These are phyloP conservation scores for Triplophysa yarkandensis DNA, from an alignment of 2,797 vertebrate species.

Conservation along the genomic window DNA sequence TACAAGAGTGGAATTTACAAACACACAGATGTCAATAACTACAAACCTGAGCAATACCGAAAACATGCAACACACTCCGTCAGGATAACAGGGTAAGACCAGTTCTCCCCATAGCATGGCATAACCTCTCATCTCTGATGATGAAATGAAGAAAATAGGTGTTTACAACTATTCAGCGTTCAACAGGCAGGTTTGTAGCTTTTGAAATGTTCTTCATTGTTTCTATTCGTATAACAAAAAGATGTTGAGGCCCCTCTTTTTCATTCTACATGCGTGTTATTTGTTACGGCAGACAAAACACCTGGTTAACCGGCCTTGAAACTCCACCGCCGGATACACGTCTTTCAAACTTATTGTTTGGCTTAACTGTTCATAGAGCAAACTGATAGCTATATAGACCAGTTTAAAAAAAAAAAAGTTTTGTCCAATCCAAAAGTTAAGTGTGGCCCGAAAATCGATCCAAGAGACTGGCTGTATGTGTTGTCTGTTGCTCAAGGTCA, in stretches of 20 bases:
- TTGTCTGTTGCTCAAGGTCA: slow-evolving; percentile 28
- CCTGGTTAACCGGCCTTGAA: slow-evolving; percentile 65
- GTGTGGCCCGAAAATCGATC: neutral
- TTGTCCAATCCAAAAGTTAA: no score
- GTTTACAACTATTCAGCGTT: neutral
- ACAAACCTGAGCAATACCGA: slow-evolving; percentile 79
- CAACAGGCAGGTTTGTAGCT: neutral
- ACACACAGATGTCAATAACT: slow-evolving; percentile 83
- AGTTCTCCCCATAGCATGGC: slow-evolving; percentile 26
- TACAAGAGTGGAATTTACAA: slow-evolving; percentile 91
- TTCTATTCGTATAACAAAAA: slow-evolving; percentile 33
- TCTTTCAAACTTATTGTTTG: slow-evolving; percentile 1
- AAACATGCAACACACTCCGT: slow-evolving; percentile 92
- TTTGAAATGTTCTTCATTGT: neutral
- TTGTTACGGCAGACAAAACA: slow-evolving; percentile 66
- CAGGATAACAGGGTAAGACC: slow-evolving; percentile 90
- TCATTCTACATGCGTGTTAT: slow-evolving; percentile 57
- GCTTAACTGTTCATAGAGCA: slow-evolving; percentile 32
- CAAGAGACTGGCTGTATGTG: slow-evolving; percentile 44
- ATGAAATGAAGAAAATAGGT: slow-evolving; percentile 5
- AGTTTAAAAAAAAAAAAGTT: no score
- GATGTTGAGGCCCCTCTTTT: slow-evolving; percentile 63
- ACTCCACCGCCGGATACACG: slow-evolving; percentile 21
- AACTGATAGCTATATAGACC: slow-evolving; percentile 7
- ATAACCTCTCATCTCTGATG: slow-evolving; percentile 28